Base-by-base conservation (phyloP, 2,113 vertebrate species). In the Ivindomyrus marchei region DNA sequence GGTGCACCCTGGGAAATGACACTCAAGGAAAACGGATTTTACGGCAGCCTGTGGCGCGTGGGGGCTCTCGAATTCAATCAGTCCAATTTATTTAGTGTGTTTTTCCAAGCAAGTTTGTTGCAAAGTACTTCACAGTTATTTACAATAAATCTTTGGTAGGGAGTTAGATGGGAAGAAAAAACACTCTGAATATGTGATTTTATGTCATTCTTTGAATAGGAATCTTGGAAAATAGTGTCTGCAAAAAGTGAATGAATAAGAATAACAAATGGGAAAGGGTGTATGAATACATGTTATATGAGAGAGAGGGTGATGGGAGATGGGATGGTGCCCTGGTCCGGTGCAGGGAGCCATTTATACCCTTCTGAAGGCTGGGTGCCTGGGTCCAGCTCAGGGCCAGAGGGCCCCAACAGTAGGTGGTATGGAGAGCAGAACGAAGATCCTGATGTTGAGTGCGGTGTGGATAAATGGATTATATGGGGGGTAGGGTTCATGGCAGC, bases 21-120 rank as follows among this genome's bases (percentile, higher is more conserved):
- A 46, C 85, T 74, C 62, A 47, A 58, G 80, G 89, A 11, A 47
- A 90, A 88, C 50, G 39, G 58, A 87, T 77, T 88, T 70, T 52
- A n/a, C 47, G 50, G 31, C 62, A 88, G 58, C 46, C 89, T 24
- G 19, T 52, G 19, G 31, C 50, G 77, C 83, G 3, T 47, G 42
- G 70, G 88, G 66, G 24, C 1, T 15, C 74, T 80, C 36, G 17
- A 39, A 42, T 80, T 80, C 74, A 80, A 80, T 80, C 31, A 80
- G 36, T 80, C 36, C 11, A 13, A 11, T 70, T 70, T 42, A 80
- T 80, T 80, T 80, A 80, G 74, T 80, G 36, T 13, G 11, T 80
- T 80, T 80, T 80, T 80, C 36, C 74, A 80, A 21, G 74, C 74
- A 80, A 36, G 17, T 80, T 80, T 80, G 31, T 80, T 80, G 74